These are phyloP conservation scores for Neopipo cinnamomea DNA, from an alignment of 2,113 vertebrate genomes.

Conservation along the genomic window DNA sequence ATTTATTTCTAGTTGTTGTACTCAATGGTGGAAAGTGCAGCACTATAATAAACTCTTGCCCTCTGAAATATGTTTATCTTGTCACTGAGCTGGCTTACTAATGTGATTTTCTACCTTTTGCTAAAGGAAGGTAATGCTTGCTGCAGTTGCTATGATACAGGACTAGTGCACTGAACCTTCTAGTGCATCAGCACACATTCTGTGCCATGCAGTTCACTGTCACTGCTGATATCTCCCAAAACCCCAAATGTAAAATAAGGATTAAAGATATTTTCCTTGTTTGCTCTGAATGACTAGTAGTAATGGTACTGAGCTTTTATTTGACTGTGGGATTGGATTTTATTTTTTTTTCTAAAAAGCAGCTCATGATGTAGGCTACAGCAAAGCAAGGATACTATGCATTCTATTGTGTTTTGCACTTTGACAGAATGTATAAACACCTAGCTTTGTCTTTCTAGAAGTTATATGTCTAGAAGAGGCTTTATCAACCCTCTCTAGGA, in stretches of 20 bases:
- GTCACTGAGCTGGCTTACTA: background rate
- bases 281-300: background rate
- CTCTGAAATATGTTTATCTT: slow-evolving; percentile 30
- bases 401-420: background rate
- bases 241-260: background rate
- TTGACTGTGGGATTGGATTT: background rate
- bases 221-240: background rate
- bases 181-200: background rate
- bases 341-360: background rate
- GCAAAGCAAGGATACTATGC: background rate
- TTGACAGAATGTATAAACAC: background rate
- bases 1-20: background rate
- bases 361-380: accelerated
- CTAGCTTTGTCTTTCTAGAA: background rate
- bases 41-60: background rate
- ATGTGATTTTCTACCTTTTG: background rate
- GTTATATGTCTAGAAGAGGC: background rate
- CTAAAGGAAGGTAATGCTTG: background rate
- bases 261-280: background rate
- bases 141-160: slow-evolving; percentile 31
- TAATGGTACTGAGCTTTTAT: background rate
- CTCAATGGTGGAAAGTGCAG: background rate
- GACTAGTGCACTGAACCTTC: background rate
- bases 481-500: background rate
- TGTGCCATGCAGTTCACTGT: background rate